A percentile compares a stretch with the other conserved stretches of the same genome.
Evolutionary conservation across 1,140 invertebrate species (phyloP).

Genomic region (Lineus longissimus): DNA sequence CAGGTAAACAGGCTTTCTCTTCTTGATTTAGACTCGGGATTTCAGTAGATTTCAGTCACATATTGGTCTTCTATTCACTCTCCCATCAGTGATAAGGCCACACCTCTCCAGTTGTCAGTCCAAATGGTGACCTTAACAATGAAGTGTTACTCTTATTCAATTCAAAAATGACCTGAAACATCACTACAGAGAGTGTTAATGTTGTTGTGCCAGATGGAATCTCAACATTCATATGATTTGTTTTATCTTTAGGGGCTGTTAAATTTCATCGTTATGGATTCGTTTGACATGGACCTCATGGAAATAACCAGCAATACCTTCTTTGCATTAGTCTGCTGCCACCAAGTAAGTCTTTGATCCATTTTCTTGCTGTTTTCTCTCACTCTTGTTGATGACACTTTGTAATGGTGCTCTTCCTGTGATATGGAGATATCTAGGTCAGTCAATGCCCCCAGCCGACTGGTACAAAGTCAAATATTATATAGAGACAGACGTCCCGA

Average conservation of each 20-base stretch:
- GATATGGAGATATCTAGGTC: background rate
- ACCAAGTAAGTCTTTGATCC: conserved; percentile 55
- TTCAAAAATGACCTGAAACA: too few relatives aligned
- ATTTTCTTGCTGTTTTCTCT: too few relatives aligned
- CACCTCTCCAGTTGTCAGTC: background rate
- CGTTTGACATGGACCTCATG: conserved; percentile 66
- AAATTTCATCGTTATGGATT: conserved; percentile 65
- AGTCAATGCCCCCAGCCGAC: background rate
- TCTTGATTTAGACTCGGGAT: background rate
- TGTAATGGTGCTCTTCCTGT: background rate
- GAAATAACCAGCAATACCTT: conserved; percentile 63
- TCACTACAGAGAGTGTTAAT: too few relatives aligned
- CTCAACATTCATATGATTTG: too few relatives aligned
- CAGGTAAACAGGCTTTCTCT: conserved; percentile 56
- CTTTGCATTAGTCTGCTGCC: conserved; percentile 69
- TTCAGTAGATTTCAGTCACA: background rate
- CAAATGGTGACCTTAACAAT: too few relatives aligned
- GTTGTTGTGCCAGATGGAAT: too few relatives aligned
- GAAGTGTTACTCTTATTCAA: too few relatives aligned
- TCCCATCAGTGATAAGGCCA: background rate
- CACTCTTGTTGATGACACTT: too few relatives aligned
- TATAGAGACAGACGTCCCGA: too few relatives aligned
- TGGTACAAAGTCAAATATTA: conserved; percentile 1
- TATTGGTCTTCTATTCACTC: background rate
- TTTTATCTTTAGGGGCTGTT: conserved; percentile 60